Conservation (phyloP, 2,888 invertebrate genomes). For the Lampropteryx suffumata region DNA sequence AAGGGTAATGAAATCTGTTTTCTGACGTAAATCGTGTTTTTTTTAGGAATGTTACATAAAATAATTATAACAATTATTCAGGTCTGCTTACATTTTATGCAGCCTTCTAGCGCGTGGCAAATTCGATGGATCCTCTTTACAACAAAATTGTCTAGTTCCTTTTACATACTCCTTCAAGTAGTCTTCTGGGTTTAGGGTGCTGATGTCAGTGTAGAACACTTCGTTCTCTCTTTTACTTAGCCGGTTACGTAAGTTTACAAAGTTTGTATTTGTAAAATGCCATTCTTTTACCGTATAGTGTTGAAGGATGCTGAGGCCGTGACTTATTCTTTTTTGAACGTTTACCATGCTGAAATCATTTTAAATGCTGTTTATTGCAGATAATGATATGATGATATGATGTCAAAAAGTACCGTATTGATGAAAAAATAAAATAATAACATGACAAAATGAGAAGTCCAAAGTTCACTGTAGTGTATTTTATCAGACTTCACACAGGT, state of each 20-base stretch:
- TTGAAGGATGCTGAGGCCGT: conserved; percentile 86
- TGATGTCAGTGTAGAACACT: conserved; percentile 82
- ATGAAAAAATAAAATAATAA: too few species aligned
- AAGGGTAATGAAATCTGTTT: too few species aligned
- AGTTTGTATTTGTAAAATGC: conserved; percentile 87
- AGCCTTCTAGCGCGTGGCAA: conserved; percentile 87
- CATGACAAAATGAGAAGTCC: too few species aligned
- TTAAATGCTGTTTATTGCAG: too few species aligned
- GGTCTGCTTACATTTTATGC: conserved; percentile 79
- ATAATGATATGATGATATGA: too few species aligned
- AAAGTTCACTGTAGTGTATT: too few species aligned
- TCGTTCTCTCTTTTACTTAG: conserved; percentile 83
- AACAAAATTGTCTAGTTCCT: conserved; percentile 90
- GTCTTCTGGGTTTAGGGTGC: conserved; percentile 51
- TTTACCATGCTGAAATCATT: conserved; percentile 84
- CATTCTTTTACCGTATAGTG: conserved; percentile 93
- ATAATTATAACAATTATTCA: too few species aligned
- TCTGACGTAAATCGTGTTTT: too few species aligned
- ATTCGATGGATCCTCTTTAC: conserved; percentile 91
- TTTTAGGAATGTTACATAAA: too few species aligned
- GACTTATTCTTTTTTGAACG: conserved; percentile 84
- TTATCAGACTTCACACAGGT: too few species aligned
- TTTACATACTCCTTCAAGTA: conserved; percentile 84
- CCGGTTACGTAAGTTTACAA: conserved; percentile 76
- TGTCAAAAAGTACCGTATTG: too few species aligned